phyloP scores from a whole-genome alignment of 2,888 invertebrate species.

The Odontomyia ornata region DNA sequence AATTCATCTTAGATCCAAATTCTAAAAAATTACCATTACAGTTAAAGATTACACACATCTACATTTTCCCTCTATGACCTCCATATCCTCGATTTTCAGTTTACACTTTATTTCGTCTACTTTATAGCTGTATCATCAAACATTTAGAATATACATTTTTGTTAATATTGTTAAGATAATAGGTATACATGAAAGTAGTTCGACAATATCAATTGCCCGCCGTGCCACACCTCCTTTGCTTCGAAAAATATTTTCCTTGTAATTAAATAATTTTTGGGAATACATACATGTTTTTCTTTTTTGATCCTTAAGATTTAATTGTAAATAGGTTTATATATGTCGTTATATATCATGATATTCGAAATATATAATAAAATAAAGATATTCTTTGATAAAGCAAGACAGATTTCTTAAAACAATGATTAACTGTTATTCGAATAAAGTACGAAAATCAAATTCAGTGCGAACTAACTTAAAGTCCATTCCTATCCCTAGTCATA shows the following conservation, averaged over 20 bases:
- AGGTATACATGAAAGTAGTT: slow-evolving; percentile 30
- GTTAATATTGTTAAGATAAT: slow-evolving; percentile 28
- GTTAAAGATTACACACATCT: too few relatives aligned
- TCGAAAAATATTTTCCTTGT: not conserved
- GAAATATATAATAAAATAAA: slow-evolving; percentile 1
- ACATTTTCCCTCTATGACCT: not conserved
- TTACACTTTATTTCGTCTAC: not conserved
- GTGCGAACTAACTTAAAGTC: slow-evolving; percentile 17
- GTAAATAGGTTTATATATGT: slow-evolving; percentile 11
- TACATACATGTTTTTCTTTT: not conserved
- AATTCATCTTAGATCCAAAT: not conserved
- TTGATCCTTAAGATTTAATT: not conserved
- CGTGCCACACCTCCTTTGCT: not conserved
- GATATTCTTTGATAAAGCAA: not conserved
- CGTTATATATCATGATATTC: not conserved
- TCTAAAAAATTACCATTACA: not conserved
- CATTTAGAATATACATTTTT: slow-evolving; percentile 38
- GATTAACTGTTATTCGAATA: not conserved
- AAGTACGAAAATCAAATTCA: not conserved
- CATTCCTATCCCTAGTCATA: not conserved
- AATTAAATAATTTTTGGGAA: not conserved
- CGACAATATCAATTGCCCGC: not conserved
- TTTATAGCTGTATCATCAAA: slow-evolving; percentile 1
- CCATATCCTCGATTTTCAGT: not conserved
- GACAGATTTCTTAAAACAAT: not conserved